Percentiles rank a stretch among this genome's conserved stretches.
phyloP scores from a whole-genome alignment of 2,113 vertebrate genomes.

The Oreocharis arfaki region DNA sequence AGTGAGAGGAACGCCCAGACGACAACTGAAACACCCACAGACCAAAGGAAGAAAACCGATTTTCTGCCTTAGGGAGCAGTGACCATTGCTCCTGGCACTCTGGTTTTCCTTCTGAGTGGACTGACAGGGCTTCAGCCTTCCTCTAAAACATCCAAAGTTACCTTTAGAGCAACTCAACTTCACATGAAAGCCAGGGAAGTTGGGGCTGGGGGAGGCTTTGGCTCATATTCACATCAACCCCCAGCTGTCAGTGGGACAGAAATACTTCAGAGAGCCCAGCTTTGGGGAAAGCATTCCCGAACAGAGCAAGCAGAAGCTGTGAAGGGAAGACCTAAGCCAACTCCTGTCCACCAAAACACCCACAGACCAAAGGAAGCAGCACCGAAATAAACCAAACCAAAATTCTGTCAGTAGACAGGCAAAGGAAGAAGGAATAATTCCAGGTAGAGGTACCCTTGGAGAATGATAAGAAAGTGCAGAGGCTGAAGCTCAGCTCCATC shows the following conservation, averaged over 20 bases:
- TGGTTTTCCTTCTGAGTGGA: background rate
- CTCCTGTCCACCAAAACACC: background rate
- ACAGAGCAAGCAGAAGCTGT: background rate
- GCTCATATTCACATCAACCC: background rate
- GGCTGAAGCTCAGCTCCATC: background rate
- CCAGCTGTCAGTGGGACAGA: background rate
- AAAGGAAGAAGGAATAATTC: background rate
- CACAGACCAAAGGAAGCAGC: background rate
- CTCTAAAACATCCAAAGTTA: background rate
- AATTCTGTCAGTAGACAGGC: background rate
- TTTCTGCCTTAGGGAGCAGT: background rate
- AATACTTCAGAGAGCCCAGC: background rate
- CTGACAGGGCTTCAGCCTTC: background rate
- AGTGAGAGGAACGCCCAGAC: background rate
- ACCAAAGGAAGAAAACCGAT: background rate
- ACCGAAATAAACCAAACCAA: background rate
- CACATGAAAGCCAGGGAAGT: background rate
- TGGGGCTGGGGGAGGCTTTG: background rate
- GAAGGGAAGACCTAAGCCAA: background rate
- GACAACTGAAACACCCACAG: background rate
- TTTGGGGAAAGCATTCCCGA: background rate
- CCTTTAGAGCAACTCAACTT: background rate
- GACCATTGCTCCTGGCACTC: background rate
- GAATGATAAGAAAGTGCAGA: background rate
- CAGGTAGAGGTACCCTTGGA: background rate